These are phyloP conservation scores for Mesorhabditis spiculigera DNA, from an alignment of 2,888 invertebrate species.

Conservation along the genomic window DNA sequence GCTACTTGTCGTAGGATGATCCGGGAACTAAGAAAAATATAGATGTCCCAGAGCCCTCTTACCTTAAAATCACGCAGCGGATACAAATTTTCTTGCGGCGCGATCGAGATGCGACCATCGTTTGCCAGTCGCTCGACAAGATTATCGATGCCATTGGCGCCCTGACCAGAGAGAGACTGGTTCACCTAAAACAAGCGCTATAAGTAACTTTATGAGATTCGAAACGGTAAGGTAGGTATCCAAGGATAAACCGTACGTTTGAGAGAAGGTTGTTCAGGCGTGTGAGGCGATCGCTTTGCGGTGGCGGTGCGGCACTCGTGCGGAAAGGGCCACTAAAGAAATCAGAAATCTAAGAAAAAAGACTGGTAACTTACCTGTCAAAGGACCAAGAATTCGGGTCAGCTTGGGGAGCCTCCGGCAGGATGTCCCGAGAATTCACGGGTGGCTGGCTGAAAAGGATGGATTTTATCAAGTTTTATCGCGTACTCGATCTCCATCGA, in stretches of 20 bases:
- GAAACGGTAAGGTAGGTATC: not conserved
- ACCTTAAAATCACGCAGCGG: not conserved
- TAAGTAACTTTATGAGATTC: not conserved
- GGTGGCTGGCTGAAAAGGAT: not conserved
- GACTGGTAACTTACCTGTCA: not conserved
- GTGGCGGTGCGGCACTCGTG: not conserved
- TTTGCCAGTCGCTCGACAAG: not conserved
- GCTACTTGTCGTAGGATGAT: not conserved
- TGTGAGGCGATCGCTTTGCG: constrained; percentile 2
- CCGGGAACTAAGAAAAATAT: not conserved
- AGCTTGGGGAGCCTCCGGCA: not conserved
- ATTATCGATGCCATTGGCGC: not conserved
- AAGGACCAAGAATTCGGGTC: constrained; percentile 4
- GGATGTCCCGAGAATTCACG: not conserved
- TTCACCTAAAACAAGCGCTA: not conserved
- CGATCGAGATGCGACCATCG: not conserved
- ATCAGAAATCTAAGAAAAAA: not conserved
- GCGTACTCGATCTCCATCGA: too few relatives aligned
- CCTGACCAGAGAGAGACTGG: not conserved
- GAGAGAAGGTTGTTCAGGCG: constrained; percentile 1
- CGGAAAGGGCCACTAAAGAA: not conserved
- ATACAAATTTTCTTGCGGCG: not conserved
- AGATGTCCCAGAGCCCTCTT: not conserved
- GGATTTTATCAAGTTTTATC: not conserved
- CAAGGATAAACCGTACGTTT: not conserved